Evolutionary conservation across 37 sponge, comb jelly and placozoan species (phyloP).

Genomic region (Petrosia ficiformis): DNA sequence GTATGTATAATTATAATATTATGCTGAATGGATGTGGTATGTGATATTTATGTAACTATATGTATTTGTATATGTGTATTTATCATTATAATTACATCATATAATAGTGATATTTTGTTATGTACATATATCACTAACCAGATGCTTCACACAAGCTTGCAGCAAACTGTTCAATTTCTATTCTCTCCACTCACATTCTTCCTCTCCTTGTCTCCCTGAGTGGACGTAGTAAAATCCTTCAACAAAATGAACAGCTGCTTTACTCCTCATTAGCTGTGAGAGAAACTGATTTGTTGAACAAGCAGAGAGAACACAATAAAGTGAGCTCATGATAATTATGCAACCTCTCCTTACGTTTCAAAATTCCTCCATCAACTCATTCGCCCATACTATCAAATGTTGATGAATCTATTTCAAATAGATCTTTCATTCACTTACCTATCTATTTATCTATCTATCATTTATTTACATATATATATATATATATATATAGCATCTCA

Average conservation of each 20-base stretch:
- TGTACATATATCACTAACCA: not conserved
- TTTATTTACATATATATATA: too few species aligned
- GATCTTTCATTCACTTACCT: not conserved
- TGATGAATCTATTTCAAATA: not conserved
- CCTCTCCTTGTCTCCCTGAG: conserved; percentile 35
- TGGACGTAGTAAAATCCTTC: conserved; percentile 27
- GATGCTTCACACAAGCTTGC: not conserved
- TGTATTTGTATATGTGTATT: conserved; percentile 17
- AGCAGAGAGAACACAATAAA: not conserved
- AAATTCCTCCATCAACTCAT: conserved; percentile 22
- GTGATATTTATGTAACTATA: too few species aligned
- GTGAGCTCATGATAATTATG: not conserved
- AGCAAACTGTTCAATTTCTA: conserved; percentile 20
- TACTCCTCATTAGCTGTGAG: not conserved
- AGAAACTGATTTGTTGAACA: not conserved
- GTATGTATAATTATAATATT: too few species aligned
- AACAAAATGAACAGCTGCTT: conserved; percentile 30
- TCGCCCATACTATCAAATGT: not conserved
- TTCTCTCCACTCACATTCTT: conserved; percentile 25
- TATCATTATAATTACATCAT: not conserved
- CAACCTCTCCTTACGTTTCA: conserved; percentile 22
- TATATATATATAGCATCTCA: too few species aligned
- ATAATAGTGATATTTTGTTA: not conserved
- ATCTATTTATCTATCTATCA: not conserved
- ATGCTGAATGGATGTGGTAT: too few species aligned